Base-by-base conservation (phyloP, 2,113 vertebrate genomes). In the Corvus hawaiiensis region DNA sequence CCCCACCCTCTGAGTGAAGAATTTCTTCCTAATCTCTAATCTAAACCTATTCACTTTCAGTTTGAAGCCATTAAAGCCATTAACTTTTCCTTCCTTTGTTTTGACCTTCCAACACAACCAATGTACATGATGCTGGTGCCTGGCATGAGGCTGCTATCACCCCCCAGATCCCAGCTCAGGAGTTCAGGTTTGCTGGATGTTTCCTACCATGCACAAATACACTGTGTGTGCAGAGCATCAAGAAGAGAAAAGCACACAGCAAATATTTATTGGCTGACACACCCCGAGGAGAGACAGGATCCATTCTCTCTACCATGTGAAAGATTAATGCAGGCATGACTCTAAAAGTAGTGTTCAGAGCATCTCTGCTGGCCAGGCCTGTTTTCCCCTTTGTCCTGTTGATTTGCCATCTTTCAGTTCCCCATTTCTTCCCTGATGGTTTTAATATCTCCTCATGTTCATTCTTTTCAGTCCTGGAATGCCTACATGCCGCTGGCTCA, bases 1-100 rank as follows among this genome's bases (percentile, higher is more conserved):
- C 0, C 0, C 2, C 46, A 54, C 4, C 16, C 28, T 61, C 16
- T 3, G 2, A 48, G n/a, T 4, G 6, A 27, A 41, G 1, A 32
- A 68, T 35, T 41, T 32, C 3, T 76, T 35, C 30, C 48, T 35
- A 32, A 76, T 27, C 5, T 41, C 21, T 27, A 16, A 18, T 48
- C 26, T 41, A 62, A 76, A 35, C 5, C 5, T 49, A 13, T 7
- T 27, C 2, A 23, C 8, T 83, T 55, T 35, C 48, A 41, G 14
- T 41, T 62, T 32, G 9, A 83, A 54, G 2, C n/a, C 33, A 52
- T 44, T 55, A 61, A 46, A 86, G 5, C 16, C 37, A n/a, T 3
- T 59, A 32, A 13, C 4, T 20, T 35, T 12, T 5, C 48, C 24
- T 43, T 30, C 33, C 32, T 73, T 59, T 49, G 2, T 5, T 88